A percentile compares a stretch with the other conserved stretches of the same genome.
phyloP scores from a whole-genome alignment of 2,888 invertebrate genomes.

The Sphaerophoria rueppellii region DNA sequence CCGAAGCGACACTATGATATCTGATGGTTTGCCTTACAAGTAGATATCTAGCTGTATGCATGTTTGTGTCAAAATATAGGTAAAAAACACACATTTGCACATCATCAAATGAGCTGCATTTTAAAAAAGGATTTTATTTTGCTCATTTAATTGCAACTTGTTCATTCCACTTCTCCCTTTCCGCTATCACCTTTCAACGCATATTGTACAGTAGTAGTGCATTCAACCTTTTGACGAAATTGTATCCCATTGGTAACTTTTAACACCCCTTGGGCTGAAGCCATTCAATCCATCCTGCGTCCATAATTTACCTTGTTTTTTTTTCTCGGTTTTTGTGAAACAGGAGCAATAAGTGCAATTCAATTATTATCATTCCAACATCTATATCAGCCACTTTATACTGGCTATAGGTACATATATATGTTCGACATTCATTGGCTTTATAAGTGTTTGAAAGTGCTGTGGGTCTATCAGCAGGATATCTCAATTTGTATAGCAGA shows the following conservation, averaged over 20 bases:
- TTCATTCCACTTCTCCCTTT: not conserved
- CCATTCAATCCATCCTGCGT: not conserved
- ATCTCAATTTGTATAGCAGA: constrained; percentile 38
- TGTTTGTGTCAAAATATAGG: not conserved
- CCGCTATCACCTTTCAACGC: too few species aligned
- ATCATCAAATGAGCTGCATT: constrained; percentile 69
- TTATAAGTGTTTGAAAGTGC: too few species aligned
- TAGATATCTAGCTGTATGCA: not conserved
- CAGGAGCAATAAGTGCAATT: constrained; percentile 54
- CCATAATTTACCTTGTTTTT: not conserved
- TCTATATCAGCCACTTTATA: constrained; percentile 1
- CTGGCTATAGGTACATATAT: not conserved
- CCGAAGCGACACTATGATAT: not conserved
- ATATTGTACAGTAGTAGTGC: too few species aligned
- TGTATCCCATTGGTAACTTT: constrained; percentile 18
- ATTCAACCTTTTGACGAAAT: not conserved
- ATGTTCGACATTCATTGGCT: not conserved
- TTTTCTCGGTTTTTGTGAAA: not conserved
- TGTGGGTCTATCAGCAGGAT: constrained; percentile 38
- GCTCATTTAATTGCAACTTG: constrained; percentile 61
- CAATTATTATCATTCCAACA: constrained; percentile 51
- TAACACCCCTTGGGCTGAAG: constrained; percentile 1
- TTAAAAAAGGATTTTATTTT: constrained; percentile 48
- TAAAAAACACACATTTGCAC: constrained; percentile 36
- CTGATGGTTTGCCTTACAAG: constrained; percentile 27